Evolutionary conservation across 1,140 invertebrate genomes (phyloP), one percentile per base, ranked within the genome.

Genomic region (Neodiprion virginianus): DNA sequence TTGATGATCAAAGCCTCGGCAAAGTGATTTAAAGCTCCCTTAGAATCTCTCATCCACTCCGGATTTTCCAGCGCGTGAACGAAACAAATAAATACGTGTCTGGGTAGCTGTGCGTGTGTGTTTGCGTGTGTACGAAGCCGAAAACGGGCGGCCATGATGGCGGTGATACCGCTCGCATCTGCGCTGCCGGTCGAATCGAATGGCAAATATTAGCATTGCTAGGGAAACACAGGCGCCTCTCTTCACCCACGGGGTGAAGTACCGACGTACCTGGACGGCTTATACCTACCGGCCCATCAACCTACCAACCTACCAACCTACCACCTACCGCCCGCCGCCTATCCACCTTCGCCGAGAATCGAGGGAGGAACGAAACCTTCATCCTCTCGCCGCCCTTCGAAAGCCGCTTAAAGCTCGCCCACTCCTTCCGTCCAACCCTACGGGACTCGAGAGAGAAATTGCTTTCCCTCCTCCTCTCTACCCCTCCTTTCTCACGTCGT

Each of bases 161-260:
- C 28, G 28, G 28, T 40, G 28, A 40, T 40, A 40, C 28, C 28
- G 28, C 28, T 40, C 7, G 53, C 11, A 61, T 17, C 8, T 61
- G 53, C 11, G 11, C 53, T 17, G 53, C 28, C 28, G 80, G 77
- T 79, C 79, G 83, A 85, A 84, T 85, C 84, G 84, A 88, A 84
- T 86, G 84, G 85, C 86, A 88, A 88, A 89, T 87, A 89, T 88
- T 89, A 89, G 86, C 53, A 61, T 61, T 61, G 53, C 53, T 87
- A 87, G 77, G 85, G 87, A 86, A 88, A 87, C 84, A 40, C 53
- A 61, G 0, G 53, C n/a, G 53, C 53, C 28, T 61, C 53, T 61
- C 53, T 61, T 17, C 11, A 12, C 7, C 53, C 5, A 17, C 11
- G 53, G 11, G 11, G 5, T 17, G 53, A 61, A 40, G 28, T 40